Percentiles rank a stretch among this genome's conserved stretches.
These are phyloP conservation scores for Phalacrocorax brasilianus DNA, from an alignment of 2,113 vertebrate species.

Conservation along the genomic window DNA sequence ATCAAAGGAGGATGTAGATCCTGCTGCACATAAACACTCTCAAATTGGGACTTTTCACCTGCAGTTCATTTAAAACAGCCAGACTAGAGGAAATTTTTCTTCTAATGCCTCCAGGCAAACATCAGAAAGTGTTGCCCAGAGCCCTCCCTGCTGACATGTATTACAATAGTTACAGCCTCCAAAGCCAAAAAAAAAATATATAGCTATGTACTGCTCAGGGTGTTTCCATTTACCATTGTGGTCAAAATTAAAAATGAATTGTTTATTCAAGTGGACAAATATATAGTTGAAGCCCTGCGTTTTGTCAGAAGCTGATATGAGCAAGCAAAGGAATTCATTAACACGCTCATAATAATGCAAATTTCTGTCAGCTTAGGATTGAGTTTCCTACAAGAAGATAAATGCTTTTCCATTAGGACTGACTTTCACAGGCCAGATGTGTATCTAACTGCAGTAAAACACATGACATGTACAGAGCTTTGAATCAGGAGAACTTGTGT, in stretches of 20 bases:
- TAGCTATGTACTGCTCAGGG: background rate
- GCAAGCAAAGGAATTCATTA: constrained; percentile 35
- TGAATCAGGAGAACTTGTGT: background rate
- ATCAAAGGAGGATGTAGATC: background rate
- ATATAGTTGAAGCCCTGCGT: background rate
- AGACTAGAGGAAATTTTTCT: background rate
- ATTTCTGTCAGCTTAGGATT: constrained; percentile 28
- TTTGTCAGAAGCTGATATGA: constrained; percentile 4
- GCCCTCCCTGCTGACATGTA: background rate
- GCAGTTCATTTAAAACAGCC: background rate
- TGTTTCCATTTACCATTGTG: background rate
- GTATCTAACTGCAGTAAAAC: background rate
- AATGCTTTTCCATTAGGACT: background rate
- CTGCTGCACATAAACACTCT: background rate
- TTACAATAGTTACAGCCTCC: background rate
- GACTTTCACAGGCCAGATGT: background rate
- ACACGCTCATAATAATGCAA: constrained; percentile 48
- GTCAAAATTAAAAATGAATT: constrained; percentile 12
- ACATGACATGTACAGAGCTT: background rate
- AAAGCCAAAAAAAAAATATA: background rate
- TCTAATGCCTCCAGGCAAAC: background rate
- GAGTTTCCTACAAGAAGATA: background rate
- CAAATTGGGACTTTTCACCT: background rate
- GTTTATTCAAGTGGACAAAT: constrained; percentile 11
- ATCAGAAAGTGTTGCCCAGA: background rate